Evolutionary conservation across 2,797 vertebrate genomes (phyloP).

Genomic region (Lepus oiostolus): DNA sequence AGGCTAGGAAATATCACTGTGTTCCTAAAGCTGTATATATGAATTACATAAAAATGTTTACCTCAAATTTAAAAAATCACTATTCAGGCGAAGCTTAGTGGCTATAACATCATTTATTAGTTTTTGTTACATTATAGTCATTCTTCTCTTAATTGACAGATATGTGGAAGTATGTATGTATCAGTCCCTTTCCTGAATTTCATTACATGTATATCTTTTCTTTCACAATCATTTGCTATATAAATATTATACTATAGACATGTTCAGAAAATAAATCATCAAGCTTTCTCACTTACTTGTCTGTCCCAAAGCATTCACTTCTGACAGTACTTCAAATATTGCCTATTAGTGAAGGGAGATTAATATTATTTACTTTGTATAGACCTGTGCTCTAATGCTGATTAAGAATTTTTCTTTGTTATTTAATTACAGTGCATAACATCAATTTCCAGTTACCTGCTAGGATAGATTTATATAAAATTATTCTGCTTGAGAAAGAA

Average conservation of each 20-base stretch:
- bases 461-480: slow-evolving; percentile 42
- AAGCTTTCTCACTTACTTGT: background rate
- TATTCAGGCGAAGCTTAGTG: background rate
- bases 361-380: background rate
- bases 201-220: background rate
- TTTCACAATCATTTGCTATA: background rate
- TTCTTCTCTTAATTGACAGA: background rate
- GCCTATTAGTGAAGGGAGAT: background rate
- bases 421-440: slow-evolving; percentile 26
- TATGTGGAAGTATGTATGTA: background rate
- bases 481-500: slow-evolving; percentile 54
- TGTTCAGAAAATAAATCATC: background rate
- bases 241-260: background rate
- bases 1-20: too few relatives aligned
- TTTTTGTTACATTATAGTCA: background rate
- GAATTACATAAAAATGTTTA: too few relatives aligned
- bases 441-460: slow-evolving; percentile 12
- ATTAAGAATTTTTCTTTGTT: slow-evolving; percentile 53
- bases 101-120: background rate
- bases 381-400: background rate
- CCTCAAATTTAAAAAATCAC: background rate
- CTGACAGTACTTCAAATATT: background rate
- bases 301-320: background rate
- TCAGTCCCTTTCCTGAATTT: background rate
- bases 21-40: too few relatives aligned